Base-by-base conservation (phyloP, 2,888 invertebrate species). In the Ormyrus thymus region DNA sequence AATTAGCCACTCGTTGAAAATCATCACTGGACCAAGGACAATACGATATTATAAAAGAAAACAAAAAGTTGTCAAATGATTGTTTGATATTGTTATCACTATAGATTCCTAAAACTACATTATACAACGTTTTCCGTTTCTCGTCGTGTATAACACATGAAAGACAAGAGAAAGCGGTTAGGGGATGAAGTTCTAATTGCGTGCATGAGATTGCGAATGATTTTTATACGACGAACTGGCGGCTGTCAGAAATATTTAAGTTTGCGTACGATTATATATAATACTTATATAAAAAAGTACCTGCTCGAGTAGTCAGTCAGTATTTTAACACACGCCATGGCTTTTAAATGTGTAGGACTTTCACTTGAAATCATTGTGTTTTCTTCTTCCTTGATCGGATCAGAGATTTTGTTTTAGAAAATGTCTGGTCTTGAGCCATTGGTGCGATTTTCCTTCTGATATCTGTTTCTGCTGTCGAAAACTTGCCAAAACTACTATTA, bases 1-100 rank as follows among this genome's bases (percentile, higher is more conserved):
- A 71, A 58, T 61, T 75, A 71, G 61, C 66, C 70, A 79, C 78
- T 76, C 75, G 75, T 79, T 76, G 75, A 79, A 76, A 78, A 71
- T 69, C 58, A 71, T 71, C 79, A 79, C 71, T 79, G 75, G 75
- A 79, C 79, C 79, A 79, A 79, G 75, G 76, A 76, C 76, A 79
- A 79, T 79, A 76, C 61, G 46, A 72, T 43, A 66, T 56, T 69
- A 43, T 72, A 46, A 10, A 51, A 71, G 15, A 65, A 58, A 73
- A 50, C 50, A 64, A 56, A 64, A 55, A 58, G 53, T 78, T 70
- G 64, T 78, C 58, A 46, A 69, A 29, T 74, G 46, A 62, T 58
- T 58, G 46, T 78, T 78, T 70, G 65, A 72, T 58, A 70, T 72
- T 66, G 59, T 78, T 68, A 55, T 58, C 72, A 64, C 59, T 66